These are phyloP conservation scores for Drosophila rhopaloa DNA, from an alignment of 1,140 invertebrate genomes.

Conservation along the genomic window DNA sequence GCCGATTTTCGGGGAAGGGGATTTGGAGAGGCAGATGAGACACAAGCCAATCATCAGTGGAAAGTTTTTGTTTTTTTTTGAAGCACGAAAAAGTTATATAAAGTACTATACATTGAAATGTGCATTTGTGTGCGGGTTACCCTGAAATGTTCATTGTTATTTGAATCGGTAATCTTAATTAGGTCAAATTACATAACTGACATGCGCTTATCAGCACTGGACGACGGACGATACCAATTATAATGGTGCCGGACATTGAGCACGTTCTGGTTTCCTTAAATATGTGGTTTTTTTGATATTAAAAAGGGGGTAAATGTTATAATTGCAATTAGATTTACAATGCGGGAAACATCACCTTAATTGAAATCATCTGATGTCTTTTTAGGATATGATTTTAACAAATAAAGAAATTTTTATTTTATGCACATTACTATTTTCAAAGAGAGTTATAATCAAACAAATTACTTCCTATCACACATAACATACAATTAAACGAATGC, in stretches of 20 bases:
- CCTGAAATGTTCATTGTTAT: conserved; percentile 25
- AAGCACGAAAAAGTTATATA: background rate
- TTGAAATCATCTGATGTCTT: too few relatives aligned
- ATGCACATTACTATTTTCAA: too few relatives aligned
- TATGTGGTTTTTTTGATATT: background rate
- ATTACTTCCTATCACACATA: background rate
- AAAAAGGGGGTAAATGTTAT: background rate
- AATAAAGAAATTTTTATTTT: too few relatives aligned
- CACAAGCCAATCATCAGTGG: conserved; percentile 63
- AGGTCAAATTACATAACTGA: conserved; percentile 63
- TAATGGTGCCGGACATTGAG: conserved; percentile 16
- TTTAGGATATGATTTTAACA: too few relatives aligned
- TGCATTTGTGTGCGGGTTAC: conserved; percentile 11
- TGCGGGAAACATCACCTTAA: too few relatives aligned
- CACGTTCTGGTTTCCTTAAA: conserved; percentile 14
- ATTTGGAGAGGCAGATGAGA: conserved; percentile 1
- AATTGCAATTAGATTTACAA: background rate
- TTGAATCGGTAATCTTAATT: conserved; percentile 64
- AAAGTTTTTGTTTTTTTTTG: conserved; percentile 44
- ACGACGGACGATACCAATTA: conserved; percentile 27
- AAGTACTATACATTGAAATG: conserved; percentile 4
- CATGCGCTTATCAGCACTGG: conserved; percentile 53
- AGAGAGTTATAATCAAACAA: background rate
- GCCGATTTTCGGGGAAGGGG: conserved; percentile 15
- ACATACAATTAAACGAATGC: background rate